These are phyloP conservation scores for Diadromus collaris DNA, from an alignment of 2,888 invertebrate genomes.

Conservation along the genomic window DNA sequence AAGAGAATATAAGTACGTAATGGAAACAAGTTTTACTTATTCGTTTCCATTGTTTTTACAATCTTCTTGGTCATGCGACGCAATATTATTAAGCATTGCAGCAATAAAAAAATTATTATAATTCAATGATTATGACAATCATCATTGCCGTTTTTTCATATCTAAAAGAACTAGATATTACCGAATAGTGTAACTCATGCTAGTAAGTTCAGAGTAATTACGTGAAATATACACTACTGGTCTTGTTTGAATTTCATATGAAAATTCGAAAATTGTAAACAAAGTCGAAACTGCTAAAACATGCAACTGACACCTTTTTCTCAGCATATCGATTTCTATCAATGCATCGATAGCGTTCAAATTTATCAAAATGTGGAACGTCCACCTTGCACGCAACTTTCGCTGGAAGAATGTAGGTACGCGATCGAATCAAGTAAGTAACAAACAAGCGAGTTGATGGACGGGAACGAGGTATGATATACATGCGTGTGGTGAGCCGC, in stretches of 20 bases:
- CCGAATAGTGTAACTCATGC: too few species aligned
- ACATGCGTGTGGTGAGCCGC: slow-evolving; percentile 68
- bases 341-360: neutral
- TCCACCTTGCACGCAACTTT: slow-evolving; percentile 3
- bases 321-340: neutral
- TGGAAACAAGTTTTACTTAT: too few species aligned
- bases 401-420: neutral
- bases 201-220: too few species aligned
- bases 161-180: too few species aligned
- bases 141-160: too few species aligned
- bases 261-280: neutral
- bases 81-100: too few species aligned
- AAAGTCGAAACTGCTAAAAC: neutral
- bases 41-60: too few species aligned
- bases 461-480: slow-evolving; percentile 31
- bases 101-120: too few species aligned
- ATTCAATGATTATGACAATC: too few species aligned
- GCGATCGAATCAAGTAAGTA: slow-evolving; percentile 23
- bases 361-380: neutral
- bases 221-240: too few species aligned
- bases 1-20: neutral
- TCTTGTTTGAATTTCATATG: too few species aligned
- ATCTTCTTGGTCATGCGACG: neutral
- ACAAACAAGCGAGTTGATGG: slow-evolving; percentile 42
- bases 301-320: neutral